Percentiles rank a stretch among this genome's conserved stretches.
These are phyloP conservation scores for Hartigia nigra DNA, from an alignment of 2,888 invertebrate species.

Conservation along the genomic window DNA sequence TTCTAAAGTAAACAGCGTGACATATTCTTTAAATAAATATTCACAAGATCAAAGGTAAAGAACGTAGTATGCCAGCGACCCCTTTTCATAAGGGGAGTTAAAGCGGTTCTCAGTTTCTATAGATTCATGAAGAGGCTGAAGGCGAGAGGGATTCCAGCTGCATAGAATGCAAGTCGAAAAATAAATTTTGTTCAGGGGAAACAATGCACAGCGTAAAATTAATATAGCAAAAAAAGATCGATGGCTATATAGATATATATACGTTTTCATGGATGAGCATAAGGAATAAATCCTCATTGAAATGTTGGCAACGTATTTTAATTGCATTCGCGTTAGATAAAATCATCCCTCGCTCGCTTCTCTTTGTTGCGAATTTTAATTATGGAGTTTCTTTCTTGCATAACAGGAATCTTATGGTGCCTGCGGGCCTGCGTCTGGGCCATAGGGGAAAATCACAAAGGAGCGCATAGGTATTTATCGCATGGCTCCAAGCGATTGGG, in stretches of 20 bases:
- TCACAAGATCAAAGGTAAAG: constrained; percentile 43
- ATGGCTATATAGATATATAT: constrained; percentile 1
- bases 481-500: constrained; percentile 19
- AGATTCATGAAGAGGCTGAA: too few relatives aligned
- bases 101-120: too few relatives aligned
- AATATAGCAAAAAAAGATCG: constrained; percentile 12
- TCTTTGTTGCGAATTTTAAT: constrained; percentile 53
- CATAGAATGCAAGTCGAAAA: too few relatives aligned
- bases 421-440: constrained; percentile 32
- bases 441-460: constrained; percentile 41
- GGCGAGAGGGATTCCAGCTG: too few relatives aligned
- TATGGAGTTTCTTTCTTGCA: constrained; percentile 45
- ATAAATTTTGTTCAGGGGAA: too few relatives aligned
- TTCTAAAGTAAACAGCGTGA: constrained; percentile 46
- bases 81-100: too few relatives aligned
- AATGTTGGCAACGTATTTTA: constrained; percentile 38
- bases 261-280: neutral
- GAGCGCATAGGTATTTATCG: constrained; percentile 39
- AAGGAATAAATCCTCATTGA: neutral
- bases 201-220: too few relatives aligned
- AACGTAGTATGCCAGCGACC: too few relatives aligned
- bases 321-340: constrained; percentile 42
- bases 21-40: constrained; percentile 52
- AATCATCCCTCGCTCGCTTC: constrained; percentile 35
- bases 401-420: constrained; percentile 39